Conservation (phyloP, 1,140 invertebrate species). For the Lerema accius region DNA sequence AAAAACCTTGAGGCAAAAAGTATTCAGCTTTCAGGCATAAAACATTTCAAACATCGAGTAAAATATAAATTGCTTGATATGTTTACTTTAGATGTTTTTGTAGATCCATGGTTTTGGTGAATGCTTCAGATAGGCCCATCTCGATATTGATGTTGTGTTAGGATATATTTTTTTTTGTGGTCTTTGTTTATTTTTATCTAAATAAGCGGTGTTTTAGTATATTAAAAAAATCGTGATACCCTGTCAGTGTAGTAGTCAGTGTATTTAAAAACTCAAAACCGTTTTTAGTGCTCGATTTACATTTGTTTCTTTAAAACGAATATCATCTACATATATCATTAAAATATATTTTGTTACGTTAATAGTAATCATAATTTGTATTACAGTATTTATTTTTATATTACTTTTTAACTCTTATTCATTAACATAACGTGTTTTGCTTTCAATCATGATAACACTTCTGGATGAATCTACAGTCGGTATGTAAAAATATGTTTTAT, state of each 20-base stretch:
- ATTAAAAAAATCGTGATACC: slow-evolving; percentile 27
- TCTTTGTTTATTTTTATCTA: not conserved
- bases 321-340: not conserved
- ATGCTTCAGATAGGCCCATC: slow-evolving; percentile 6
- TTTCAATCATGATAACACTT: slow-evolving; percentile 69
- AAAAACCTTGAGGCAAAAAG: not conserved
- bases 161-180: slow-evolving; percentile 5
- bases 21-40: slow-evolving; percentile 14
- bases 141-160: slow-evolving; percentile 8
- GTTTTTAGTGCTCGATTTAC: no score
- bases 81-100: slow-evolving; percentile 1
- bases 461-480: slow-evolving; percentile 71
- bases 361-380: not conserved
- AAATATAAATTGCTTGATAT: slow-evolving; percentile 1
- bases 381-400: not conserved
- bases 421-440: slow-evolving; percentile 65
- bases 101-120: slow-evolving; percentile 4
- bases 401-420: slow-evolving; percentile 19
- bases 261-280: no score
- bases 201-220: not conserved
- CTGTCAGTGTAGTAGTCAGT: no score
- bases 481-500: slow-evolving; percentile 68
- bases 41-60: slow-evolving; percentile 1
- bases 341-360: not conserved
- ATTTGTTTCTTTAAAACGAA: not conserved